Conservation (phyloP, 2,113 vertebrate species). For the Harpagus bidentatus region DNA sequence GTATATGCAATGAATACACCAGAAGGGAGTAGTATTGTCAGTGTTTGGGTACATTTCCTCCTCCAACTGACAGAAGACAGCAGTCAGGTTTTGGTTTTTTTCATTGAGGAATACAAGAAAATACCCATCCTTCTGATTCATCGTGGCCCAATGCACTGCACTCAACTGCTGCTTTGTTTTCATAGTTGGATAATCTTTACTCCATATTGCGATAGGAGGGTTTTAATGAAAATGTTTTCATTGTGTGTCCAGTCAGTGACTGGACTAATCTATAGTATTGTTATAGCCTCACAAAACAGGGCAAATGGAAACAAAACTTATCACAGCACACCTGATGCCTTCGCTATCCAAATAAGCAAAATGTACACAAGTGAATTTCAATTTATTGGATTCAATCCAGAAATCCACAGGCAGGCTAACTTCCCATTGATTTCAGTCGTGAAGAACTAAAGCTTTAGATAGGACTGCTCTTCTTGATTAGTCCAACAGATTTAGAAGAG, state of each 20-base stretch:
- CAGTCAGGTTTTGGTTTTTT: not conserved
- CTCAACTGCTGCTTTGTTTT: not conserved
- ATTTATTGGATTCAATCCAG: not conserved
- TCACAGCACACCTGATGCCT: not conserved
- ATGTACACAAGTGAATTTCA: not conserved
- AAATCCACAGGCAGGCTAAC: not conserved
- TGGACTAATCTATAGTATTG: not conserved
- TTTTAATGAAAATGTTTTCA: not conserved
- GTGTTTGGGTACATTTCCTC: not conserved
- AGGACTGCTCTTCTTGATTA: slow-evolving; percentile 7
- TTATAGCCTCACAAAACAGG: not conserved
- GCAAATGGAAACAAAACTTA: not conserved
- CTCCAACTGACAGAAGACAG: not conserved
- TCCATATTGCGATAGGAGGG: not conserved
- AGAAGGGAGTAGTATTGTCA: not conserved
- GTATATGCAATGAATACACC: rapidly evolving
- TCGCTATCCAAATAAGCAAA: not conserved
- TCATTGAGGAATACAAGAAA: not conserved
- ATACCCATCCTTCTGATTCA: not conserved
- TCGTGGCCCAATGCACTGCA: rapidly evolving
- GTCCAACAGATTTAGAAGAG: not conserved
- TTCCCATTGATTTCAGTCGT: not conserved
- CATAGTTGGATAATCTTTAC: not conserved
- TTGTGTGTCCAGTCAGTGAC: not conserved
- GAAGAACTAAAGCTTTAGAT: not conserved